Base-by-base conservation (phyloP, 2,113 vertebrate genomes). In the Lutjanus erythropterus region DNA sequence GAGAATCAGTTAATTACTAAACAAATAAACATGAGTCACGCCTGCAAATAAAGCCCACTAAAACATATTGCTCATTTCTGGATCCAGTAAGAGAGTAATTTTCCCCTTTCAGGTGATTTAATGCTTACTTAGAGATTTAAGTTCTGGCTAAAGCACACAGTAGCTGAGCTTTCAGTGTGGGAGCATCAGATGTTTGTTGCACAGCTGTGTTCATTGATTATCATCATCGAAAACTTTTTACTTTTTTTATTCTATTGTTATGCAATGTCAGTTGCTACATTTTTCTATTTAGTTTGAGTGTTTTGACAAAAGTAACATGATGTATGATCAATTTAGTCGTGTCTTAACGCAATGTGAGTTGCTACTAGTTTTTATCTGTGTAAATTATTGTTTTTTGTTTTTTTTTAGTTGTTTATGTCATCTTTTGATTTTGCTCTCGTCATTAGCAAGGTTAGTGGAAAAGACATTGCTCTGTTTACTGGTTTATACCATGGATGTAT, bases 51-150 rank as follows among this genome's bases (percentile, higher is more conserved):
- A 68, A 69, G 42, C 53, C 4, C 42, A 59, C 27, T 56, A 29
- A 50, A 18, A 37, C 53, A 59, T 7, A 59, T 56, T 64, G 15
- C 65, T 75, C 6, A 29, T 56, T 77, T 70, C 62, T 44, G 49
- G 16, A 42, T 23, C 21, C 2, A 9, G 52, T 56, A 31, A 71
- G 62, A 59, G 10, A 60, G 55, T 55, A 0, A 41, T 61, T 72
- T 55, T 15, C 37, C 8, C 14, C 14, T 50, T 71, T 42, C 19
- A 14, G 37, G 19, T n/a, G 8, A 27, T 8, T 23, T 31, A 21
- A 6, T 44, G 41, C 11, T 70, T 5, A 27, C 5, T 21, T n/a
- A n/a, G 19, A 27, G 7, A 50, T 65, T 47, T 52, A 3, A 0
- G 9, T 46, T 65, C 50, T 11, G 60, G n/a, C 37, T 47, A 6